Evolutionary conservation across 2,113 vertebrate species (phyloP), one percentile per base, ranked within the genome.

Genomic region (Lepus timidus): DNA sequence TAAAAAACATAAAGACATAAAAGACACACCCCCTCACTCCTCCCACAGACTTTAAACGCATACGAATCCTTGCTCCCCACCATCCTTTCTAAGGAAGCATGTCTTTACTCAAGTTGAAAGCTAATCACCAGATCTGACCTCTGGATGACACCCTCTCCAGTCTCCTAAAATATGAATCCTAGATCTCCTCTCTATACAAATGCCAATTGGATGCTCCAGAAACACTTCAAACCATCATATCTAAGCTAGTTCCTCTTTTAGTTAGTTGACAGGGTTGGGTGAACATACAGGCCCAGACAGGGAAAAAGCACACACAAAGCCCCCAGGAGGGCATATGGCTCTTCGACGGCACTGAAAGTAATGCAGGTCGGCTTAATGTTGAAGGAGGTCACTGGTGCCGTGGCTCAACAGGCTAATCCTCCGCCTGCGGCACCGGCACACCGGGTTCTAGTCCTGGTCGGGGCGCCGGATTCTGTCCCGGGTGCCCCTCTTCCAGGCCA

Each of bases 191-290:
- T 75, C 81, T 75, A 70, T 22, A 61, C 29, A 86, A 75, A 86
- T 71, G 52, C 68, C 74, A 85, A 27, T 51, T 85, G 20, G 80
- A 85, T 88, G 52, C 75, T 62, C 39, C 51, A 68, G 20, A 64
- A 84, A 88, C 17, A 65, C 17, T 19, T 94, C 58, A 80, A 73
- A 80, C 51, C 44, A 73, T 81, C 27, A 61, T 83, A 14, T 65
- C 33, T 65, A 80, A 65, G 19, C 52, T 36, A 51, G 36, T 85
- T 93, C 33, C 76, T 94, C 91, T 94, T 96, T 80, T 85, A 76
- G n/a, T 16, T 84, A 76, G 64, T 3, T 74, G 11, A 68, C 51
- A 94, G 36, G 65, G 10, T 17, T 67, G 80, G 36, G 39, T 79
- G 61, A 62, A 70, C 85, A 85, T 75, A 62, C 19, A 73, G n/a